A percentile compares a stretch with the other conserved stretches of the same genome.
These are phyloP conservation scores for Odontamblyopus rebecca DNA, from an alignment of 2,797 vertebrate genomes.

Conservation along the genomic window DNA sequence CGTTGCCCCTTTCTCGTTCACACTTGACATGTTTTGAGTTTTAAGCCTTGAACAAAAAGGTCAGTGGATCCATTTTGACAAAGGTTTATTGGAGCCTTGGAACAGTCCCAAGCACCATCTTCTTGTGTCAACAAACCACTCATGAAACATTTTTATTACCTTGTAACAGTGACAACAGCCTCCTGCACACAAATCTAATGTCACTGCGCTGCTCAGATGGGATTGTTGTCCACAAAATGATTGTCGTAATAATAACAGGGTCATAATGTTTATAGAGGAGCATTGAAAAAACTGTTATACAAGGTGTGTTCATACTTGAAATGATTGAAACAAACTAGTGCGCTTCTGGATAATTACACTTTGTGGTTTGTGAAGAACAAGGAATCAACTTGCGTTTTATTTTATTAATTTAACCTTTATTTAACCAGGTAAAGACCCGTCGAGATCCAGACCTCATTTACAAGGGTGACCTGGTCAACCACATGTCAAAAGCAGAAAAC, in stretches of 20 bases:
- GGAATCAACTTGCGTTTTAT: no score
- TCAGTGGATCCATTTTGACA: background rate
- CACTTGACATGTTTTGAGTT: background rate
- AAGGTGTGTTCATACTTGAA: no score
- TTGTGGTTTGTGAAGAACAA: no score
- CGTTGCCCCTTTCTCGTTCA: background rate
- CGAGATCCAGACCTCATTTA: no score
- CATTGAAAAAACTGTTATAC: background rate
- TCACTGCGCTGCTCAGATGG: background rate
- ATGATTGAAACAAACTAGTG: no score
- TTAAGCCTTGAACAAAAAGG: background rate
- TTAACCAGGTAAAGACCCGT: no score
- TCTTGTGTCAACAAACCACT: slow-evolving; percentile 18
- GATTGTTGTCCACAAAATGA: background rate
- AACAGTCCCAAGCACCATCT: background rate
- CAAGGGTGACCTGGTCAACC: no score
- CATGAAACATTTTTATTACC: slow-evolving; percentile 6
- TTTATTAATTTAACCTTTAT: no score
- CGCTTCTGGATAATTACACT: no score
- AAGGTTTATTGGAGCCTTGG: background rate
- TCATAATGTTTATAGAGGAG: background rate
- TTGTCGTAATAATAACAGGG: background rate
- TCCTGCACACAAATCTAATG: background rate
- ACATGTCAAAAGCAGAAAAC: no score
- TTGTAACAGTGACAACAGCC: slow-evolving; percentile 5